Base-by-base conservation (phyloP, 2,113 vertebrate genomes). In the Phyllopteryx taeniolatus region DNA sequence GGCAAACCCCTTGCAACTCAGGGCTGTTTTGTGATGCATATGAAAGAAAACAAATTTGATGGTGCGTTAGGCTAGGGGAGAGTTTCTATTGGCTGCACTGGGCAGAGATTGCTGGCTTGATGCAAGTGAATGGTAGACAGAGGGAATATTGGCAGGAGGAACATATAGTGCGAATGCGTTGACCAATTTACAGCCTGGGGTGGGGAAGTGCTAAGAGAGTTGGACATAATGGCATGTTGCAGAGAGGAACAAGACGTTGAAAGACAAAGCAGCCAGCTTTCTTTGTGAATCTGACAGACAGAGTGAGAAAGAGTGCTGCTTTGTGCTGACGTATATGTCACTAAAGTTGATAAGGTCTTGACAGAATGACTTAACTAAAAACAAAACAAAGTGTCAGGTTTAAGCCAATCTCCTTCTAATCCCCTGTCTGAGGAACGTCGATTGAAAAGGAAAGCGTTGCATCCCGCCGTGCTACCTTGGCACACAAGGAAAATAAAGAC, bases 331-430 rank as follows among this genome's bases (percentile, higher is more conserved):
- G 12, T 2, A n/a, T 13, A 13, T 27, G 56, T 31, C 56, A 59
- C 56, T 14, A 31, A 31, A 14, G 56, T 59, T 59, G n/a, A 59
- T 59, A 59, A 59, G 22, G 22, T 22, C 22, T 22, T 59, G 56
- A 59, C 56, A 27, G 56, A 59, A 59, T 59, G 56, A 59, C 56
- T 59, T 59, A 13, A 59, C 22, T 59, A 27, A 27, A 59, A 59
- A 31, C 22, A 59, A 59, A 59, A 59, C 56, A 59, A 59, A 59
- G 56, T 59, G 56, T 59, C 56, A 31, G 56, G 56, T 59, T 22
- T 56, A n/a, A n/a, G 4, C 22, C 56, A 0, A 31, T 59, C 22
- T 13, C 22, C 20, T 14, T n/a, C 20, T 56, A 56, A 56, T 56
- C 53, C 20, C n/a, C 56, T 59, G 56, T 59, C 56, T 59, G 56